These are phyloP conservation scores for Lucilia sericata DNA, from an alignment of 1,140 invertebrate genomes.

Conservation along the genomic window DNA sequence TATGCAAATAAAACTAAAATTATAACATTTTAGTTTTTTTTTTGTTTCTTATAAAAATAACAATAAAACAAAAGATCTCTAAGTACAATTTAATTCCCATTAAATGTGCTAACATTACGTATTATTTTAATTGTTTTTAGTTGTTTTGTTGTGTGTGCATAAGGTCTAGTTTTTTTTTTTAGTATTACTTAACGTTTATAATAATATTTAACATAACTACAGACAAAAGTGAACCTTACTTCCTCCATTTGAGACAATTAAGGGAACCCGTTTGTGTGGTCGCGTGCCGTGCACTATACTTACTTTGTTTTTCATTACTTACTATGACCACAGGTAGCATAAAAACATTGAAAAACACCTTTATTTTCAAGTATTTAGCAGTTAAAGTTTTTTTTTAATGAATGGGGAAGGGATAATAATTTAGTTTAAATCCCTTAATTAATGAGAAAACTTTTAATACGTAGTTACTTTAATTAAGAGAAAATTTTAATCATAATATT, in stretches of 20 bases:
- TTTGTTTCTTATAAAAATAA: background rate
- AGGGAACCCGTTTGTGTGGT: constrained; percentile 14
- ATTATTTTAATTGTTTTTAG: constrained; percentile 1
- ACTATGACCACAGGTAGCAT: background rate
- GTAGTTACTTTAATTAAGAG: no score
- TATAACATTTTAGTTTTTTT: background rate
- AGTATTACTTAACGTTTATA: background rate
- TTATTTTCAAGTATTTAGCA: no score
- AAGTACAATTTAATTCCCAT: constrained; percentile 27
- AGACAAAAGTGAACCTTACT: background rate
- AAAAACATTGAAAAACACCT: background rate
- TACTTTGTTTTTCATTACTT: no score
- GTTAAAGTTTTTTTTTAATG: no score
- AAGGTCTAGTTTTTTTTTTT: background rate
- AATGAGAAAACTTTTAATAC: no score
- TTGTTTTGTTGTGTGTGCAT: background rate
- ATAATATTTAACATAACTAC: background rate
- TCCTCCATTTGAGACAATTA: background rate
- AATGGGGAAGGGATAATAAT: no score
- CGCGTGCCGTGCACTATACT: background rate
- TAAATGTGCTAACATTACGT: background rate
- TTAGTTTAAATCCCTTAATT: no score
- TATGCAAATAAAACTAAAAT: background rate
- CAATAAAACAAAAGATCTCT: background rate
- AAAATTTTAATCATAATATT: no score